Percentiles rank a stretch among this genome's conserved stretches.
These are phyloP conservation scores for Buceros bicornis DNA, from an alignment of 2,797 vertebrate genomes.

Conservation along the genomic window DNA sequence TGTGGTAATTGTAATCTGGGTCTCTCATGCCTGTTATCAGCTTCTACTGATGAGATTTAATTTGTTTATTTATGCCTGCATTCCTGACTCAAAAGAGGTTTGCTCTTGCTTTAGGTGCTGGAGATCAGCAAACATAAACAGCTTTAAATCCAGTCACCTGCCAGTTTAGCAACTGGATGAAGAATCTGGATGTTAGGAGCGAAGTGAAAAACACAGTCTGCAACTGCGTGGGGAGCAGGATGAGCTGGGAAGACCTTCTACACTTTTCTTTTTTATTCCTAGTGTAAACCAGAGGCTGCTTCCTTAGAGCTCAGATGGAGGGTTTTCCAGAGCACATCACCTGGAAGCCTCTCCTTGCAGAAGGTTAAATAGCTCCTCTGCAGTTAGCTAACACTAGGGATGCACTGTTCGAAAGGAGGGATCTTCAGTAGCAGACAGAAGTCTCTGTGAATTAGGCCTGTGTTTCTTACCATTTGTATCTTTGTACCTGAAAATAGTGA, in stretches of 20 bases:
- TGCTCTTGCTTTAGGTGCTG: background rate
- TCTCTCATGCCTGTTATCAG: background rate
- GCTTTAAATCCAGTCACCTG: background rate
- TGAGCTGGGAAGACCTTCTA: background rate
- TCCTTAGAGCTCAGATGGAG: background rate
- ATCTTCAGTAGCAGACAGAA: background rate
- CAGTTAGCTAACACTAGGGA: background rate
- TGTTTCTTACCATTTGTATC: background rate
- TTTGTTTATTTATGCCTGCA: background rate
- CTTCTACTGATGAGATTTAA: background rate
- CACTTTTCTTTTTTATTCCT: background rate
- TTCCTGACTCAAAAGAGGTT: background rate
- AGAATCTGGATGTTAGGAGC: background rate
- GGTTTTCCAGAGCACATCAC: background rate
- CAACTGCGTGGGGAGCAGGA: background rate
- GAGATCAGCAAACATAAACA: background rate
- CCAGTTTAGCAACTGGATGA: background rate
- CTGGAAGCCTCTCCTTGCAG: background rate
- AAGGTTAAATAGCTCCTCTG: background rate
- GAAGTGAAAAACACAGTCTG: background rate
- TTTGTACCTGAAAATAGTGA: background rate
- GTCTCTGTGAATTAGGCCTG: background rate
- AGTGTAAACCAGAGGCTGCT: background rate
- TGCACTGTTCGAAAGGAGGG: background rate
- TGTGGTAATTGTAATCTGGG: background rate